Evolutionary conservation across 2,888 invertebrate species (phyloP).

Genomic region (Drosophila dives): DNA sequence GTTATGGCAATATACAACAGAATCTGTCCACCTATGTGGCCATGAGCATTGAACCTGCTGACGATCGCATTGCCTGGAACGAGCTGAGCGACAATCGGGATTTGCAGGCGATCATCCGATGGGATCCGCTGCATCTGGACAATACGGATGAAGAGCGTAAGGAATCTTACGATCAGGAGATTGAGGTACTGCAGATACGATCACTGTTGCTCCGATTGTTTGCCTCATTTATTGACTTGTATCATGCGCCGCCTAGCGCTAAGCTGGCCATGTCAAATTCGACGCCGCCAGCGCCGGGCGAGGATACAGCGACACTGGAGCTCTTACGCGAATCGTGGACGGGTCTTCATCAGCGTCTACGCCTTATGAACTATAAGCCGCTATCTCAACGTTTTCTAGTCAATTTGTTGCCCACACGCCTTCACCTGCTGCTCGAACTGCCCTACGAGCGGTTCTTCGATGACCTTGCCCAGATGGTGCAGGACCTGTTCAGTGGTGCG

Average conservation of each 20-base stretch:
- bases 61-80: conserved; percentile 87
- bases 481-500: conserved; percentile 82
- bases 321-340: conserved; percentile 82
- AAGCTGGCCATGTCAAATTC: conserved; percentile 38
- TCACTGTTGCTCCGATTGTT: conserved; percentile 82
- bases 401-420: conserved; percentile 84
- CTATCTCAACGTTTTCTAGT: conserved; percentile 84
- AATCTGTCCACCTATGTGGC: conserved; percentile 86
- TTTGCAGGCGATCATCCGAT: conserved; percentile 89
- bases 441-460: conserved; percentile 84
- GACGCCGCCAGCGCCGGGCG: conserved; percentile 29
- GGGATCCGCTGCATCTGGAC: conserved; percentile 87
- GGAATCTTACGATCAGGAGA: conserved; percentile 83
- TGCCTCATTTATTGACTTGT: conserved; percentile 83
- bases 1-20: conserved; percentile 82
- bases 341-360: conserved; percentile 81
- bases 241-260: conserved; percentile 65
- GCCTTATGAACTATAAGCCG: conserved; percentile 80
- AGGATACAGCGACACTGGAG: conserved; percentile 76
- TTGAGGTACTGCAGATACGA: conserved; percentile 82
- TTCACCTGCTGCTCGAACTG: conserved; percentile 82
- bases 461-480: conserved; percentile 82
- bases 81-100: conserved; percentile 91
- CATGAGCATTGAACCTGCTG: conserved; percentile 87
- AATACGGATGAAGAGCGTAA: conserved; percentile 73